Evolutionary conservation across 2,797 vertebrate species (phyloP).

Genomic region (Telmatherina bonti): DNA sequence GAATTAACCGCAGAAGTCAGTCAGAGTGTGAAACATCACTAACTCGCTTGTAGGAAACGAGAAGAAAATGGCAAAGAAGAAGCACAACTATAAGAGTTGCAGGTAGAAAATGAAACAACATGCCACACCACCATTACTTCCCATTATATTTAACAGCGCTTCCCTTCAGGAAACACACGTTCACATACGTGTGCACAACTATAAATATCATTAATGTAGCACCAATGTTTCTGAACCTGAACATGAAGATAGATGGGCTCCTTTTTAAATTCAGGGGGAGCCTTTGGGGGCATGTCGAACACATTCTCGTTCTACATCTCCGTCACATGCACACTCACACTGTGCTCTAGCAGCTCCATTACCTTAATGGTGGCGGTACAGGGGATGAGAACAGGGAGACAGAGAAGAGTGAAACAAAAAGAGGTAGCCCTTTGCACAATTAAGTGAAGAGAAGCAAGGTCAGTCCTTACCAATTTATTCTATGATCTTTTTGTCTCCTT

Average conservation of each 20-base stretch:
- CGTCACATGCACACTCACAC: conserved; percentile 42
- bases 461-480: conserved; percentile 49
- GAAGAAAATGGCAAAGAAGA: conserved; percentile 25
- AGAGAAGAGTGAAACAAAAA: conserved; percentile 31
- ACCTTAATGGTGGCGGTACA: conserved; percentile 61
- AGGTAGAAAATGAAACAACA: conserved; percentile 19
- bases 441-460: conserved; percentile 50
- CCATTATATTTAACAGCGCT: conserved; percentile 59
- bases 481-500: conserved; percentile 46
- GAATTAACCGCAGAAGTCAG: conserved; percentile 56
- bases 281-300: conserved; percentile 58
- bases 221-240: conserved; percentile 45
- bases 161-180: conserved; percentile 35
- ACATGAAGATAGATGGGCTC: conserved; percentile 66
- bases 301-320: conserved; percentile 43
- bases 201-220: conserved; percentile 30
- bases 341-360: conserved; percentile 56
- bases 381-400: conserved; percentile 22
- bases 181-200: conserved; percentile 22
- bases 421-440: conserved; percentile 25
- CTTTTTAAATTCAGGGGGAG: conserved; percentile 63
- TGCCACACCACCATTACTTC: conserved; percentile 47
- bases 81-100: conserved; percentile 23
- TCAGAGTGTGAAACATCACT: conserved; percentile 42
- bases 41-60: conserved; percentile 26